Conservation (phyloP, 2,113 vertebrate genomes). For the Panthera tigris region DNA sequence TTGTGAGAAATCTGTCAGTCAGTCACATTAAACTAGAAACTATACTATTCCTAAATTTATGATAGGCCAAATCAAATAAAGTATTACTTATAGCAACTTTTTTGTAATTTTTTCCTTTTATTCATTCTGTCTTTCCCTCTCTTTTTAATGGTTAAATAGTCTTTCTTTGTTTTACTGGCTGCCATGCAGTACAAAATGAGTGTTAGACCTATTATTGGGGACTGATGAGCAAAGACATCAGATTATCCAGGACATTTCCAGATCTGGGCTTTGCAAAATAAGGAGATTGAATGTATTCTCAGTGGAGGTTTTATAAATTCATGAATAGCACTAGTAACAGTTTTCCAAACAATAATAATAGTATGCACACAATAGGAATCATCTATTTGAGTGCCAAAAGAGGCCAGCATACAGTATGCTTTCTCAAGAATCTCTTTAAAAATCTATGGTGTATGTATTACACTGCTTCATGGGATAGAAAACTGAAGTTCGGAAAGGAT, state of each 20-base stretch:
- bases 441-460: neutral
- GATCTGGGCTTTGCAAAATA: neutral
- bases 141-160: neutral
- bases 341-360: constrained; percentile 10
- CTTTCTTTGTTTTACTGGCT: constrained; percentile 20
- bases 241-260: neutral
- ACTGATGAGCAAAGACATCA: neutral
- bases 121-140: neutral
- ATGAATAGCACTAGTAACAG: neutral
- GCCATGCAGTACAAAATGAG: neutral
- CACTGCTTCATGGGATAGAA: neutral
- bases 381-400: neutral
- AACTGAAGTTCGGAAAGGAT: neutral
- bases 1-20: neutral
- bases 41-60: neutral
- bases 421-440: constrained; percentile 1
- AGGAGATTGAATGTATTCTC: neutral
- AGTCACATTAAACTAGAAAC: neutral
- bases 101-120: neutral
- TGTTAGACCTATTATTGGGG: neutral
- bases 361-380: neutral
- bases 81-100: neutral
- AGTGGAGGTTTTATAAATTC: constrained; percentile 5
- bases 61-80: constrained; percentile 6
- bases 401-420: neutral